A percentile compares a stretch with the other conserved stretches of the same genome.
Conservation (phyloP, 2,113 vertebrate genomes). For the Pica pica region DNA sequence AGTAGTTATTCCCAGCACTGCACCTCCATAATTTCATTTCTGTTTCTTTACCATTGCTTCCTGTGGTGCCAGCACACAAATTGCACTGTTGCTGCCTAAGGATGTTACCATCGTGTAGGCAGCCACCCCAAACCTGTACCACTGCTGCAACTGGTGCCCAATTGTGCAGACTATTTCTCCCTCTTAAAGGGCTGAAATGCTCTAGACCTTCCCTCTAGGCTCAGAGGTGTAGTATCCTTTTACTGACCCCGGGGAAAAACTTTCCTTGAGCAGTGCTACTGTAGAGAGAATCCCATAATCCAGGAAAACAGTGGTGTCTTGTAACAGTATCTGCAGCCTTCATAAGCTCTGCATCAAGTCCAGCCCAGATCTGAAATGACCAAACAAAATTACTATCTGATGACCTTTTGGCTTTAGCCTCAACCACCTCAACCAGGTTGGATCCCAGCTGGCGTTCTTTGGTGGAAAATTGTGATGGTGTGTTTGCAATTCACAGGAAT, state of each 20-base stretch:
- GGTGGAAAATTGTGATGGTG: background rate
- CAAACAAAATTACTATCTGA: background rate
- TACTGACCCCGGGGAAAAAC: background rate
- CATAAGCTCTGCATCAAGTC: background rate
- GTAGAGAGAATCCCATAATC: background rate
- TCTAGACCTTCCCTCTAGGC: background rate
- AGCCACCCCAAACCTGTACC: background rate
- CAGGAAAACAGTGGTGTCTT: background rate
- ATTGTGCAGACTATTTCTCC: background rate
- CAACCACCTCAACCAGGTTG: background rate
- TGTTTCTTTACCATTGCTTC: background rate
- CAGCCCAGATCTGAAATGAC: background rate
- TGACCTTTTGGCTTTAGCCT: background rate
- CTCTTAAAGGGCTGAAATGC: background rate
- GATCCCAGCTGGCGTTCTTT: background rate
- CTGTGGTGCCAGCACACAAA: background rate
- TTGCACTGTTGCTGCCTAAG: background rate
- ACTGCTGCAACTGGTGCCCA: background rate
- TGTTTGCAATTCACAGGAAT: conserved; percentile 63
- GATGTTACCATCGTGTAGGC: rapidly evolving
- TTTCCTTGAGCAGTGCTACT: background rate
- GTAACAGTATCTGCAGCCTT: background rate
- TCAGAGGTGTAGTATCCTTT: background rate
- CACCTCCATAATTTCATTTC: background rate
- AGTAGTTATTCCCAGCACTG: conserved; percentile 42